Base-by-base conservation (phyloP, 1,140 invertebrate species). In the Condylostylus longicornis region DNA sequence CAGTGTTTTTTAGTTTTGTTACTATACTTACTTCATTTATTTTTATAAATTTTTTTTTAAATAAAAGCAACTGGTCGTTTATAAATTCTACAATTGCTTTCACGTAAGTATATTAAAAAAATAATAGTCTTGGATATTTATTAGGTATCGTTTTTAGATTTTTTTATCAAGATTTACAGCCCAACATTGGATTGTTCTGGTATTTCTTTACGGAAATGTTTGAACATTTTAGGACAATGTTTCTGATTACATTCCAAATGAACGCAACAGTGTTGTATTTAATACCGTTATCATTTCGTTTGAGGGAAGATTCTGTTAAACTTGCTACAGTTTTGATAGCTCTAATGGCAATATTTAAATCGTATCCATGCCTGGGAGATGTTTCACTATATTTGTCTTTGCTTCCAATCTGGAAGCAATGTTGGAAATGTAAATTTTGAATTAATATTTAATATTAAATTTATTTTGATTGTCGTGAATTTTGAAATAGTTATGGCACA, bases 191-290 rank as follows among this genome's bases (percentile, higher is more conserved):
- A 3, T 64, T 98, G 0, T 98, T 96, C 61, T 99, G 95, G 95
- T 98, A 98, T 59, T 98, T 98, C 61, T 98, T 98, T 54, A 96
- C 90, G 1, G 94, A 98, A 69, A 95, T 98, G 87, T 99, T 99
- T 71, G 93, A 98, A 50, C 94, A 98, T 62, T 98, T 98, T 52
- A 73, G 88, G 34, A 68, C 79, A 38, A 75, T 98, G 43, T 99
- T 98, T 65, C 77, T 97, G 2, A 93, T 79, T 51, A 85, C 89
- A 41, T 98, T 98, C 58, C 94, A 98, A 70, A 79, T 98, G 37
- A 98, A 98, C 66, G 83, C 84, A 2, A 73, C 91, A 33, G 70
- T 95, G 10, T 53, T 85, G 18, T 98, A 97, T 63, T 71, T 94
- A 18, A 64, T 94, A 17, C 94, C 95, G 7, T 58, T 96, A 1